phyloP scores from a whole-genome alignment of 2,888 invertebrate genomes.

The Mimumesa dahlbomi region DNA sequence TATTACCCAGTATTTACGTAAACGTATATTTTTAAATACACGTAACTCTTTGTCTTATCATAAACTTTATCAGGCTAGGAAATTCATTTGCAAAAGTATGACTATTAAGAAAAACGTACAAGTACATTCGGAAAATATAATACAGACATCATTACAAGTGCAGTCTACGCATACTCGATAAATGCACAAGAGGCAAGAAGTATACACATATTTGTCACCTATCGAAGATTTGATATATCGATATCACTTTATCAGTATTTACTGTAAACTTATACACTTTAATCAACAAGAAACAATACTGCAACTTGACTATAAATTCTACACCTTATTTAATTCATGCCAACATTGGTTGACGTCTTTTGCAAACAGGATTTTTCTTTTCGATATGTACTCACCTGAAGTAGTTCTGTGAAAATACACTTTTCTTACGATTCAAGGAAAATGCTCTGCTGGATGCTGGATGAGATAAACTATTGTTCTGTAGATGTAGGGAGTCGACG shows the following conservation, averaged over 20 bases:
- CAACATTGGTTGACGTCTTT: no score
- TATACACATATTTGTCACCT: no score
- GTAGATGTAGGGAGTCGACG: not conserved
- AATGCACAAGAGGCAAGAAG: no score
- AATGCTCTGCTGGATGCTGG: not conserved
- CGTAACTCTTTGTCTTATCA: not conserved
- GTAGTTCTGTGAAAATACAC: not conserved
- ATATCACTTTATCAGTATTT: not conserved
- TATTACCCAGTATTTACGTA: no score
- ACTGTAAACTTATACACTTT: no score
- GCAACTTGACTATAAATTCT: no score
- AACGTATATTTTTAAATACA: no score
- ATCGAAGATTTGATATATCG: not conserved
- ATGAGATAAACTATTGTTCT: constrained; percentile 3
- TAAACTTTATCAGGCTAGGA: not conserved
- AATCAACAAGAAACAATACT: no score
- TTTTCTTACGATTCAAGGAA: not conserved
- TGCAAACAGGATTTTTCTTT: not conserved
- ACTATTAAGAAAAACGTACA: no score
- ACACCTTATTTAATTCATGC: no score
- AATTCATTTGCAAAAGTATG: not conserved
- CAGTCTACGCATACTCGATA: no score
- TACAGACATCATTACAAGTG: no score
- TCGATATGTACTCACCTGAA: constrained; percentile 18
- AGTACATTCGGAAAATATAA: not conserved